Percentiles rank a stretch among this genome's conserved stretches.
Conservation (phyloP, 2,113 vertebrate genomes). For the Apodemus sylvaticus region DNA sequence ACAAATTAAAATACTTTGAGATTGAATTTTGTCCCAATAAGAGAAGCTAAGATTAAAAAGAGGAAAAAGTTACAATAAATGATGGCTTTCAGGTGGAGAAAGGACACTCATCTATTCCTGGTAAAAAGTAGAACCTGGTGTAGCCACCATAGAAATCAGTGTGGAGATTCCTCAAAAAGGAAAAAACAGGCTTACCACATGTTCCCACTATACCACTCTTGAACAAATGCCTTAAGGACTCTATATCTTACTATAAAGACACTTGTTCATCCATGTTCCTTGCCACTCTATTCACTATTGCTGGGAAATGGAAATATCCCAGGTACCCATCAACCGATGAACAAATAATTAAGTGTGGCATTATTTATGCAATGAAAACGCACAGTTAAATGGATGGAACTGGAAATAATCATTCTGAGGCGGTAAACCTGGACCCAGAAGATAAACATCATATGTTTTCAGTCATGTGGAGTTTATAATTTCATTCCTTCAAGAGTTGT, state of each 20-base stretch:
- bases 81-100: background rate
- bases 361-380: background rate
- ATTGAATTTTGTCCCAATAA: background rate
- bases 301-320: background rate
- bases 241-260: no score
- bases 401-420: background rate
- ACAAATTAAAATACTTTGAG: background rate
- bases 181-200: no score
- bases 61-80: background rate
- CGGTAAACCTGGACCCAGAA: background rate
- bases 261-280: background rate
- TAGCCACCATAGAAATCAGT: background rate
- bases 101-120: background rate
- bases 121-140: background rate
- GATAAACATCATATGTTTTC: background rate
- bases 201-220: background rate
- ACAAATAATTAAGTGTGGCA: background rate
- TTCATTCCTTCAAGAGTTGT: slow-evolving; percentile 6
- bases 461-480: background rate
- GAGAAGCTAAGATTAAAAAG: background rate
- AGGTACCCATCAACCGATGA: background rate
- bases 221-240: background rate
- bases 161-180: background rate
- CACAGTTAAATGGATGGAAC: background rate
- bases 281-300: background rate